These are phyloP conservation scores for Mus caroli DNA, from an alignment of 2,797 vertebrate genomes.

Conservation along the genomic window DNA sequence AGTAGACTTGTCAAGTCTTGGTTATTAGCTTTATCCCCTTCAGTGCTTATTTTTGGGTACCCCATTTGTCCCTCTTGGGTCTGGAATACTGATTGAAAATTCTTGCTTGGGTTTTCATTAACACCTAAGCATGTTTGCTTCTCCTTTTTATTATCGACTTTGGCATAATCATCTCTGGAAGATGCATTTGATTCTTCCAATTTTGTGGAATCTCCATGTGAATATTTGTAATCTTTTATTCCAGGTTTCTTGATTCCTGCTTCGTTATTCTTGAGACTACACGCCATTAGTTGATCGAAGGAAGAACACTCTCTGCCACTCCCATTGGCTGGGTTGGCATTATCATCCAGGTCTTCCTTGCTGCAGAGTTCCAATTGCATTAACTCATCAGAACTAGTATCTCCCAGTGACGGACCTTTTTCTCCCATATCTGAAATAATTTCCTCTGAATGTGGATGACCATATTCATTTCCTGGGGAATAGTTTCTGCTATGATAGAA, in stretches of 20 bases:
- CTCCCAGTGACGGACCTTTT: slow-evolving; percentile 60
- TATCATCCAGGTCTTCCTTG: slow-evolving; percentile 84
- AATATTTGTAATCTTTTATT: slow-evolving; percentile 77
- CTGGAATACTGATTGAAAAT: slow-evolving; percentile 21
- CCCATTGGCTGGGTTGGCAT: slow-evolving; percentile 85
- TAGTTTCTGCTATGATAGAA: slow-evolving; percentile 74
- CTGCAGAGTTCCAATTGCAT: slow-evolving; percentile 58
- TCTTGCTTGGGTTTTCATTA: slow-evolving; percentile 53
- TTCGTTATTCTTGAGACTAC: slow-evolving; percentile 59
- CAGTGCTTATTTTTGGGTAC: slow-evolving; percentile 21
- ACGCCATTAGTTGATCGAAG: slow-evolving; percentile 71
- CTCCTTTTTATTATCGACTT: slow-evolving; percentile 69
- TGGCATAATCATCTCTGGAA: slow-evolving; percentile 67
- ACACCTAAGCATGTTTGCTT: slow-evolving; percentile 78
- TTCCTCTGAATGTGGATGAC: slow-evolving; percentile 74
- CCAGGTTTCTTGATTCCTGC: slow-evolving; percentile 74
- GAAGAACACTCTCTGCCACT: slow-evolving; percentile 67
- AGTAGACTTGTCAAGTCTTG: neutral
- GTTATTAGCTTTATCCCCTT: slow-evolving; percentile 13
- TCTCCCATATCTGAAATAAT: slow-evolving; percentile 72
- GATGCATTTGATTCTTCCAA: slow-evolving; percentile 68
- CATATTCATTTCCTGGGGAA: slow-evolving; percentile 76
- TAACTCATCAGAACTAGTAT: slow-evolving; percentile 66
- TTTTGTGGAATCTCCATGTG: slow-evolving; percentile 75
- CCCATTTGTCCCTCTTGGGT: slow-evolving; percentile 40